Evolutionary conservation across 2,888 invertebrate species (phyloP).

Genomic region (Lepas anatifera): DNA sequence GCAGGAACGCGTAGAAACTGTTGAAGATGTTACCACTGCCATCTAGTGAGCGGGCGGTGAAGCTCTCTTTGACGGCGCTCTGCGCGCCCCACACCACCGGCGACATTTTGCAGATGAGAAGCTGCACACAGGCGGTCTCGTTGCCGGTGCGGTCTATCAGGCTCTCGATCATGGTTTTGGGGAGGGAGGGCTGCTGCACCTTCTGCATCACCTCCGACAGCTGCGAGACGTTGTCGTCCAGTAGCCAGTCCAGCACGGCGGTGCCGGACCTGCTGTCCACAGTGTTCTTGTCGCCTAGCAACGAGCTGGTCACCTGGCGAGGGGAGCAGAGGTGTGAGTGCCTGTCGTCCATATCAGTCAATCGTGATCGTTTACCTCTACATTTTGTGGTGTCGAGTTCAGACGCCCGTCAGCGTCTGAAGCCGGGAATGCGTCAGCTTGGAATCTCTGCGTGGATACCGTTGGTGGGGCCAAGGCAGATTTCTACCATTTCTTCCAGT

Average conservation of each 20-base stretch:
- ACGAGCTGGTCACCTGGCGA: slow-evolving; percentile 26
- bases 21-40: slow-evolving; percentile 17
- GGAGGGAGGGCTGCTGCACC: slow-evolving; percentile 25
- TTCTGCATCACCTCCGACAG: slow-evolving; percentile 25
- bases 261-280: slow-evolving; percentile 23
- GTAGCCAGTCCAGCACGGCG: slow-evolving; percentile 25
- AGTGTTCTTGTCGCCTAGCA: slow-evolving; percentile 27
- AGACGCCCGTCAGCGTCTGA: no score
- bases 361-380: no score
- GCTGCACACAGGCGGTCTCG: slow-evolving; percentile 29
- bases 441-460: no score
- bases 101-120: slow-evolving; percentile 58
- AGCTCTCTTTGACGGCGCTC: slow-evolving; percentile 29
- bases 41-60: slow-evolving; percentile 9
- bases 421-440: no score
- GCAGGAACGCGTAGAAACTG: slow-evolving; percentile 23
- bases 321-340: not conserved
- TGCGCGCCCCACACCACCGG: slow-evolving; percentile 69
- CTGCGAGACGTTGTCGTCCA: slow-evolving; percentile 25
- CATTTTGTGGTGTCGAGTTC: no score
- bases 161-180: slow-evolving; percentile 35
- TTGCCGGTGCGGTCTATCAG: slow-evolving; percentile 31
- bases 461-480: no score
- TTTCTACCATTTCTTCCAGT: no score
- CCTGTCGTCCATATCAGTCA: no score